These are phyloP conservation scores for Nomada lathburiana DNA, from an alignment of 2,888 invertebrate species.

Conservation along the genomic window DNA sequence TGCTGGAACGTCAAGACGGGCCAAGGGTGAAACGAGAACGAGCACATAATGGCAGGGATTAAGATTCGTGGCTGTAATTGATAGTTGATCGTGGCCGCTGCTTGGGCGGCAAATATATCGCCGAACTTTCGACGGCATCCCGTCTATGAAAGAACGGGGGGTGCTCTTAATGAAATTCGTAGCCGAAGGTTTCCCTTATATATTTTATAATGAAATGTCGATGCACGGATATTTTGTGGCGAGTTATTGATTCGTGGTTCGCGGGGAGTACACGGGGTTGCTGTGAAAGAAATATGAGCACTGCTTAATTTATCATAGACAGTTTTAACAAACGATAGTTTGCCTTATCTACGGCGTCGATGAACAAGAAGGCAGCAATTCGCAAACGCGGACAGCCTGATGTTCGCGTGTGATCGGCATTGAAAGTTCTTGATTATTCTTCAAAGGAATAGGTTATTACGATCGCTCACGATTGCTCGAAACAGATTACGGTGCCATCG, in stretches of 20 bases:
- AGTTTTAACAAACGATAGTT: constrained; percentile 15
- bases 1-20: constrained; percentile 43
- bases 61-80: constrained; percentile 49
- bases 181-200: neutral
- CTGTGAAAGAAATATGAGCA: neutral
- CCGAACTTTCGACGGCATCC: neutral
- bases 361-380: constrained; percentile 1
- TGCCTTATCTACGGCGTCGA: neutral
- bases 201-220: neutral
- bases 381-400: neutral
- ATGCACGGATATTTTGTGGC: neutral
- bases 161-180: constrained; percentile 9
- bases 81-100: constrained; percentile 38
- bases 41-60: constrained; percentile 33
- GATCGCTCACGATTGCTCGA: constrained; percentile 27
- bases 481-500: constrained; percentile 56
- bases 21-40: constrained; percentile 24
- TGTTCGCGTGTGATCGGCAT: constrained; percentile 16
- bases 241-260: neutral
- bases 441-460: constrained; percentile 49
- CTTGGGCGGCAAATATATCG: constrained; percentile 20
- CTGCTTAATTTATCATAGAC: constrained; percentile 40
- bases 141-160: neutral
- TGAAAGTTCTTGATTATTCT: constrained; percentile 32
- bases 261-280: neutral